Conservation (phyloP, 2,888 invertebrate genomes). For the Osmoderma eremita region DNA sequence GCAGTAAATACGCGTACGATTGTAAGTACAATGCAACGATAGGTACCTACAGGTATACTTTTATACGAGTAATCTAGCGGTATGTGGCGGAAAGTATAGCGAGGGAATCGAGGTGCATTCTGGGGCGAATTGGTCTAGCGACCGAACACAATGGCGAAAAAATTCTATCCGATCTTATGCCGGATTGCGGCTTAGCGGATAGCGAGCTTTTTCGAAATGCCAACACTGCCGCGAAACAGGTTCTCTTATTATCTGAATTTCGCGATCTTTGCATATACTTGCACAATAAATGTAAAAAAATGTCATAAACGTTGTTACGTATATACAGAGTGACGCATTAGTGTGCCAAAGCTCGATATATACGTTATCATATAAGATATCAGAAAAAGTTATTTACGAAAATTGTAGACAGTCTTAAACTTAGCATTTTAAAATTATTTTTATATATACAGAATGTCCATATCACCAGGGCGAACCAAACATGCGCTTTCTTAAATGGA, state of each 20-base stretch:
- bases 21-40: neutral
- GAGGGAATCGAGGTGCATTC: too few species aligned
- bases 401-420: too few species aligned
- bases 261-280: constrained; percentile 6
- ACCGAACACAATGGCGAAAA: constrained; percentile 14
- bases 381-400: too few species aligned
- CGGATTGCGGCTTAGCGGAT: constrained; percentile 13
- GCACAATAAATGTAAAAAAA: neutral
- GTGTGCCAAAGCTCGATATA: too few species aligned
- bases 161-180: constrained; percentile 19
- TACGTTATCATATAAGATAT: too few species aligned
- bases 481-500: too few species aligned
- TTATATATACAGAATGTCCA: too few species aligned
- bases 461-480: too few species aligned
- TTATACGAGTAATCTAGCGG: neutral
- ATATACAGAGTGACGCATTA: too few species aligned
- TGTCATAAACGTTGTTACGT: too few species aligned
- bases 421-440: too few species aligned
- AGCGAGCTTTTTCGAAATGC: constrained; percentile 17
- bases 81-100: neutral
- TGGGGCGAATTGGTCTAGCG: constrained; percentile 7
- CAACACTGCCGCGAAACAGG: constrained; percentile 8
- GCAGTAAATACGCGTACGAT: neutral
- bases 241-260: constrained; percentile 18
- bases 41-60: neutral